Base-by-base conservation (phyloP, 1,140 invertebrate species). In the Drosophila mayri region DNA sequence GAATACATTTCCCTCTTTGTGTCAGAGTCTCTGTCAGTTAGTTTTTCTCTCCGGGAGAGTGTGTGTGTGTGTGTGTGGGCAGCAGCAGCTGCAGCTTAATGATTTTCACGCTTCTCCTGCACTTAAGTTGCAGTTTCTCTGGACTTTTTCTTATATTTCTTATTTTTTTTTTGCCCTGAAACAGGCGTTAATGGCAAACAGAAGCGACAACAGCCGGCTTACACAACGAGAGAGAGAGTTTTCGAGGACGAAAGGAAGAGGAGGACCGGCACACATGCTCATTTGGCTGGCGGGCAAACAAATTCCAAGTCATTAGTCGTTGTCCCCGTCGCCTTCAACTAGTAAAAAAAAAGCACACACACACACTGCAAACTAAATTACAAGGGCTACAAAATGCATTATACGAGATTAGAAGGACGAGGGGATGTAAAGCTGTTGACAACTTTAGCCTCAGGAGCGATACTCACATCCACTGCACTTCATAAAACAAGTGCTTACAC, bases 241-340 rank as follows among this genome's bases (percentile, higher is more conserved):
- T 54, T 38, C 14, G 52, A 41, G 37, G 44, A 43, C 43, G 40
- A 10, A 20, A 40, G 64, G 46, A 55, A 55, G 52, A 54, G 50
- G 52, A 54, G 46, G 18, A 44, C 46, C 40, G n/a, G 22, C 49
- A 70, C 73, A 76, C 60, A 76, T 65, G 63, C 84, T 83, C 83
- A 88, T 88, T 86, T 86, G 70, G 79, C 83, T 87, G 84, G 59
- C 72, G 83, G 79, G 83, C 76, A 79, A 55, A 83, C 76, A 83
- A 87, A 87, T 86, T 87, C 71, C 71, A 72, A 72, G 83, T 86
- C 83, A 86, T 86, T 86, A 86, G 83, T 87, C 83, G 83, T 87
- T 72, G 84, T 83, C 79, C 79, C 71, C 46, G 59, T 67, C 82
- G 61, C 57, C 28, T 41, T 22, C 30, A 50, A 44, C 57, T 43